Evolutionary conservation across 2,888 invertebrate genomes (phyloP).

Genomic region (Syrista parreyssii): DNA sequence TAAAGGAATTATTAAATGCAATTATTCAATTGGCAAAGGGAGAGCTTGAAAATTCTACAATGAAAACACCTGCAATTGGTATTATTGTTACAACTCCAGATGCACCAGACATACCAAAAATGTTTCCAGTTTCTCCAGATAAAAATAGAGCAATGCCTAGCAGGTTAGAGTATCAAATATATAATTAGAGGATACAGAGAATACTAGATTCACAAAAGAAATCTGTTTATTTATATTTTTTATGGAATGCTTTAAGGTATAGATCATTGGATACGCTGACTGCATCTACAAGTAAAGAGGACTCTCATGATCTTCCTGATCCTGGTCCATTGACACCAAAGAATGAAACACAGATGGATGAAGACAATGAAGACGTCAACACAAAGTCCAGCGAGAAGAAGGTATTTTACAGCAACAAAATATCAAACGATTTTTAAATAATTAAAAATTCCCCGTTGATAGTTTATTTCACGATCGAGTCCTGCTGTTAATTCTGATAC

Average conservation of each 20-base stretch:
- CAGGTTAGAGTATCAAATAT: not conserved
- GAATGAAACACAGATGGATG: conserved; percentile 4
- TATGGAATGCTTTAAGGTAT: conserved; percentile 12
- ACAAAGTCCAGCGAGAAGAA: not conserved
- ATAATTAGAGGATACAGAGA: not conserved
- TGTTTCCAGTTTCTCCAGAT: not conserved
- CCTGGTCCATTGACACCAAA: conserved; percentile 15
- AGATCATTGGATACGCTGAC: conserved; percentile 23
- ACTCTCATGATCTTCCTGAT: conserved; percentile 9
- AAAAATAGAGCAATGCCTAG: not conserved
- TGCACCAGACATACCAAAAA: conserved; percentile 29
- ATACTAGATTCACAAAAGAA: conserved; percentile 17
- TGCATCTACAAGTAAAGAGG: conserved; percentile 4
- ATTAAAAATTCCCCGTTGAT: not conserved
- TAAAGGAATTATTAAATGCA: not conserved
- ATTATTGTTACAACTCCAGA: conserved; percentile 29
- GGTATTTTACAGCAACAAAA: not conserved
- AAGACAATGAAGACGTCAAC: not conserved
- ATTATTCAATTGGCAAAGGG: not conserved
- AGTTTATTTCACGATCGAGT: not conserved
- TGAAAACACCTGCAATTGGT: conserved; percentile 30
- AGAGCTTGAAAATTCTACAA: conserved; percentile 10
- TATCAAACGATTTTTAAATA: not conserved
- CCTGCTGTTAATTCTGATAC: not conserved
- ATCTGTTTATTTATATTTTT: not conserved